phyloP scores from a whole-genome alignment of 2,797 vertebrate species.

The Anguilla megastoma region DNA sequence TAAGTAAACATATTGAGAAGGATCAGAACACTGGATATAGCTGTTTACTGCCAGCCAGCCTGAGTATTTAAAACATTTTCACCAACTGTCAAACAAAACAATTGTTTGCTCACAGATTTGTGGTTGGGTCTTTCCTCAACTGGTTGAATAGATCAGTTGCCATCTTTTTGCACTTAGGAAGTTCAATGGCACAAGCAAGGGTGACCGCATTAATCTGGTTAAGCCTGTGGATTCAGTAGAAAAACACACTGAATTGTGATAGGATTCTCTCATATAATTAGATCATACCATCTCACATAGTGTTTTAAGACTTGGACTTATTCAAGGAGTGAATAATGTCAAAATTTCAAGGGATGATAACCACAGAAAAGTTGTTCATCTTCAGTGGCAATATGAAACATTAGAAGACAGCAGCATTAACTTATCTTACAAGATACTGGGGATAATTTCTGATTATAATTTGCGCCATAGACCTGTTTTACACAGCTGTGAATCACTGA shows the following conservation, averaged over 20 bases:
- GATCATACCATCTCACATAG: neutral
- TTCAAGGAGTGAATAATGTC: no score
- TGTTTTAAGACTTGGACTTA: neutral
- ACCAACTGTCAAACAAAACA: neutral
- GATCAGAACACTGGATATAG: neutral
- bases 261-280: neutral
- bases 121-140: conserved; percentile 57
- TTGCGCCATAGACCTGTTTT: no score
- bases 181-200: conserved; percentile 64
- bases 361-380: no score
- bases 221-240: conserved; percentile 53
- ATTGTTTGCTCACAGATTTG: conserved; percentile 30
- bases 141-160: conserved; percentile 47
- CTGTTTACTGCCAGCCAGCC: neutral
- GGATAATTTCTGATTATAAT: no score
- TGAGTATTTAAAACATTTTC: neutral
- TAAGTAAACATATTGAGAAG: no score
- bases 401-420: no score
- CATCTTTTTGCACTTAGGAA: conserved; percentile 61
- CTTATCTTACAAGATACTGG: no score
- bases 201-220: conserved; percentile 63
- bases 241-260: conserved; percentile 12
- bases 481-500: no score
- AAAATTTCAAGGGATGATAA: no score
- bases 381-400: no score